Evolutionary conservation across 2,113 vertebrate genomes (phyloP).

Genomic region (Odontophorus gujanensis): DNA sequence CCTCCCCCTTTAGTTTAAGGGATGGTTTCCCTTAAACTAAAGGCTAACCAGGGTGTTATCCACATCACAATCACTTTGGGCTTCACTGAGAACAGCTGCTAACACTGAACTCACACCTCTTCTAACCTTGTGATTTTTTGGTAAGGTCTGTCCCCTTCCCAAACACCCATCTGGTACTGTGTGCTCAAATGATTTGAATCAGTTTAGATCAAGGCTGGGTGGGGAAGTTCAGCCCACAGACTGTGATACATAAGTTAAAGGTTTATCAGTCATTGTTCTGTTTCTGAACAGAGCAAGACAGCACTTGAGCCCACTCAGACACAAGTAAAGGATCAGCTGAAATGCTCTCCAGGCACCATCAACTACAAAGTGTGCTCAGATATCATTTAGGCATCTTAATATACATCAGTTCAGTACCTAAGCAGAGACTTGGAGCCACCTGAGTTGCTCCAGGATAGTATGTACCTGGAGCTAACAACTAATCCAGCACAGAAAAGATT

Average conservation of each 20-base stretch:
- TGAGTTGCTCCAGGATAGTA: background rate
- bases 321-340: background rate
- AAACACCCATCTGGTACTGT: background rate
- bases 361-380: background rate
- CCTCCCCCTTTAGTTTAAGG: background rate
- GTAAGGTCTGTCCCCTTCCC: background rate
- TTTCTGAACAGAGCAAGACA: background rate
- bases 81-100: background rate
- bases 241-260: background rate
- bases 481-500: fast-evolving
- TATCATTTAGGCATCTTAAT: background rate
- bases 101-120: fast-evolving
- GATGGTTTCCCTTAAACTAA: background rate
- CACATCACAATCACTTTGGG: background rate
- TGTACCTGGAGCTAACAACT: background rate
- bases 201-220: background rate
- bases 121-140: background rate
- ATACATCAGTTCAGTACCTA: background rate
- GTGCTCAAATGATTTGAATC: background rate
- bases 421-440: background rate
- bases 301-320: background rate
- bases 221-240: background rate
- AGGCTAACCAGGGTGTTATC: background rate
- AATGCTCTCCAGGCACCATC: background rate
- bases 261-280: background rate